phyloP scores from a whole-genome alignment of 2,888 invertebrate species.

The Phaedon cochleariae region DNA sequence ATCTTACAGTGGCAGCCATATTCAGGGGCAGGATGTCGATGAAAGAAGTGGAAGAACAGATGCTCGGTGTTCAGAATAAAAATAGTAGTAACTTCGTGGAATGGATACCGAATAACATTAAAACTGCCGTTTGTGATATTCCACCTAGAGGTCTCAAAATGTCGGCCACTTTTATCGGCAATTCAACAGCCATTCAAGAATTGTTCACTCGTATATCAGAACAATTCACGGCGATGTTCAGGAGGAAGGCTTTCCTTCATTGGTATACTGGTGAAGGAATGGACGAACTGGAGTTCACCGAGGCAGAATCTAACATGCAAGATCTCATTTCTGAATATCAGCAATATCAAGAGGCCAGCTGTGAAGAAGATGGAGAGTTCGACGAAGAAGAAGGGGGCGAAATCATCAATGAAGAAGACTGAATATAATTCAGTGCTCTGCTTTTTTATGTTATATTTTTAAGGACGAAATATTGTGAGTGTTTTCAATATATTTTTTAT shows the following conservation, averaged over 20 bases:
- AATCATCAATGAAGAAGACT: neutral
- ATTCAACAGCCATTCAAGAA: slow-evolving; percentile 92
- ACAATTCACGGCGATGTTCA: slow-evolving; percentile 72
- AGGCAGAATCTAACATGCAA: slow-evolving; percentile 21
- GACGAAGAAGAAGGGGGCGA: neutral
- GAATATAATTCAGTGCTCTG: neutral
- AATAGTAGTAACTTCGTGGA: slow-evolving; percentile 70
- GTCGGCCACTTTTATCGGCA: slow-evolving; percentile 94
- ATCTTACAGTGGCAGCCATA: slow-evolving; percentile 74
- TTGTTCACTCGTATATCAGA: slow-evolving; percentile 90
- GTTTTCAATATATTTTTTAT: no score
- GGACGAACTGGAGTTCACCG: slow-evolving; percentile 27
- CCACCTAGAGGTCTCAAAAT: slow-evolving; percentile 91
- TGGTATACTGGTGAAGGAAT: slow-evolving; percentile 29
- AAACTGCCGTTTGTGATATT: slow-evolving; percentile 93
- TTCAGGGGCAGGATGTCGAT: slow-evolving; percentile 76
- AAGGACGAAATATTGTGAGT: no score
- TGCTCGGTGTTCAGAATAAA: slow-evolving; percentile 70
- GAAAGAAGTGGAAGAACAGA: slow-evolving; percentile 81
- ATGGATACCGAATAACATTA: slow-evolving; percentile 87
- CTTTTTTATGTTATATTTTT: no score
- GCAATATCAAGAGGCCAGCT: slow-evolving; percentile 17
- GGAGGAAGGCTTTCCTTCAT: slow-evolving; percentile 23
- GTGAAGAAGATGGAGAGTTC: neutral
- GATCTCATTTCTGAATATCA: slow-evolving; percentile 27